Evolutionary conservation across 2,888 invertebrate genomes (phyloP).

Genomic region (Lissocephala sabroskyi): DNA sequence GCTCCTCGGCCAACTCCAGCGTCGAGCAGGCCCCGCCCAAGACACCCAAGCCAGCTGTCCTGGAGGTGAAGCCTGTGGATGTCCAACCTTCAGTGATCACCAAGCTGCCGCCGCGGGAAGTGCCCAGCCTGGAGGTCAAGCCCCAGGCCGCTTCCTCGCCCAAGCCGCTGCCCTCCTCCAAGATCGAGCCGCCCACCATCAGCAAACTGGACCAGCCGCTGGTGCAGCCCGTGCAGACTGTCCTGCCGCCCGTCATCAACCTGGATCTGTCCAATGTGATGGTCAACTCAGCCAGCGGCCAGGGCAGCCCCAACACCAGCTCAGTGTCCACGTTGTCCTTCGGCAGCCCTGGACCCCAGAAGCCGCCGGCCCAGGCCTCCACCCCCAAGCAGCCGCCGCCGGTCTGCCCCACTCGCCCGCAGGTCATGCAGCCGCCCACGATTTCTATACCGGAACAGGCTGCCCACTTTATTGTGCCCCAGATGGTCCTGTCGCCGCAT

Average conservation of each 20-base stretch:
- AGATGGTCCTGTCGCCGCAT: slow-evolving; percentile 59
- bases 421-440: slow-evolving; percentile 76
- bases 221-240: slow-evolving; percentile 65
- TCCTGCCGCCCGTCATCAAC: slow-evolving; percentile 61
- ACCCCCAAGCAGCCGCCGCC: slow-evolving; percentile 48
- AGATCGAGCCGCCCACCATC: slow-evolving; percentile 69
- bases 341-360: slow-evolving; percentile 48
- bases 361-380: slow-evolving; percentile 39
- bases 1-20: slow-evolving; percentile 12
- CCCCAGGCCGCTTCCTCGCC: background rate
- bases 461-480: slow-evolving; percentile 66
- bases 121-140: slow-evolving; percentile 4
- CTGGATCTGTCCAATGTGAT: slow-evolving; percentile 50
- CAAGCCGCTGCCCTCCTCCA: slow-evolving; percentile 31
- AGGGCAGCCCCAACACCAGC: slow-evolving; percentile 16
- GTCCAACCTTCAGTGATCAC: slow-evolving; percentile 61
- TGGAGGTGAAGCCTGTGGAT: slow-evolving; percentile 5
- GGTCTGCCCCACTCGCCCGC: slow-evolving; percentile 21
- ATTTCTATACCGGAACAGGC: slow-evolving; percentile 77
- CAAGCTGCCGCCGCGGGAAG: slow-evolving; percentile 36
- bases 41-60: slow-evolving; percentile 6
- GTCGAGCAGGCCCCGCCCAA: background rate
- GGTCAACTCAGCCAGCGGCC: slow-evolving; percentile 16
- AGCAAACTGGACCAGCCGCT: slow-evolving; percentile 64
- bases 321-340: slow-evolving; percentile 36